A percentile compares a stretch with the other conserved stretches of the same genome.
These are phyloP conservation scores for Trichonephila clavata DNA, from an alignment of 1,140 invertebrate species.

Conservation along the genomic window DNA sequence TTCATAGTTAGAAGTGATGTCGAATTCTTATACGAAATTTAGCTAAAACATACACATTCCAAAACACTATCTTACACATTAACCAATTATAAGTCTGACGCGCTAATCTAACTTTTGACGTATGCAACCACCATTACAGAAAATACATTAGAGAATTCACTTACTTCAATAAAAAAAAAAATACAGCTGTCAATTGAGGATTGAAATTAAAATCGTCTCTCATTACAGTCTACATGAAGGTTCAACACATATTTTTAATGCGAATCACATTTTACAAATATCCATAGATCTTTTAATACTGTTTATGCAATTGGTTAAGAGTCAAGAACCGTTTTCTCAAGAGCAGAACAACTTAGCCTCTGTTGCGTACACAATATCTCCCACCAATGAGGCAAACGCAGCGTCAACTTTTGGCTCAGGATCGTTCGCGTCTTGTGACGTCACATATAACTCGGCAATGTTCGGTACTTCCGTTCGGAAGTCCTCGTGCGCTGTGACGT, in stretches of 20 bases:
- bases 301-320: neutral
- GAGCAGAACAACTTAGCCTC: conserved; percentile 10
- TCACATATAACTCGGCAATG: neutral
- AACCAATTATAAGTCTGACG: neutral
- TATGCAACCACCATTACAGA: conserved; percentile 17
- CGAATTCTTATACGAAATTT: too few species aligned
- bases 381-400: conserved; percentile 50
- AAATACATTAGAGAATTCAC: conserved; percentile 45
- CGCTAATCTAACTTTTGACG: conserved; percentile 2
- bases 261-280: neutral
- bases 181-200: conserved; percentile 15
- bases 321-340: neutral
- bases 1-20: too few species aligned
- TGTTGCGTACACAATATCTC: conserved; percentile 10
- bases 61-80: neutral
- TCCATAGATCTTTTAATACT: neutral
- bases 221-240: conserved; percentile 13
- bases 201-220: neutral
- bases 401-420: conserved; percentile 50
- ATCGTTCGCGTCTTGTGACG: conserved; percentile 51
- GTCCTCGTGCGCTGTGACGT: conserved; percentile 40
- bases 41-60: neutral
- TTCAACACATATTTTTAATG: neutral
- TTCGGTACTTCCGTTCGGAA: conserved; percentile 17
- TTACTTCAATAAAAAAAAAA: conserved; percentile 34